Percentiles rank a stretch among this genome's conserved stretches.
Evolutionary conservation across 2,888 invertebrate species (phyloP).

Genomic region (Perdita meconis): DNA sequence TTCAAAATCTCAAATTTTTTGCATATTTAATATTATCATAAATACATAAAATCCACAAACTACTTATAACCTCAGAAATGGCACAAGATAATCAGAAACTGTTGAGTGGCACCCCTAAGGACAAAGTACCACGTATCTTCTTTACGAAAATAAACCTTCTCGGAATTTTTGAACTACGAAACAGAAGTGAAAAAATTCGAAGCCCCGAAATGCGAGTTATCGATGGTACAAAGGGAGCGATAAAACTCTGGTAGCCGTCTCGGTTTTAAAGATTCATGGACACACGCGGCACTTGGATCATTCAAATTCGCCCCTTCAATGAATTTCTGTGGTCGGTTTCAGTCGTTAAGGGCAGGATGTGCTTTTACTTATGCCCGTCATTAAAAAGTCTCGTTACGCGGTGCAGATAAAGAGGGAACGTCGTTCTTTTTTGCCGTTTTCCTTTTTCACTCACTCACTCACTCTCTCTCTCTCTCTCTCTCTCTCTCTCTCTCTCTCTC

Average conservation of each 20-base stretch:
- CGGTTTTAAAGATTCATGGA: conserved; percentile 31
- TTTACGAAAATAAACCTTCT: no score
- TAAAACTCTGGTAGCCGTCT: not conserved
- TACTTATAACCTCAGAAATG: no score
- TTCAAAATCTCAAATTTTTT: no score
- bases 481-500: not conserved
- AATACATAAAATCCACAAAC: no score
- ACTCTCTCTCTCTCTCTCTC: not conserved
- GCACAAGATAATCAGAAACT: no score
- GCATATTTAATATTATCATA: no score
- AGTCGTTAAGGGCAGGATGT: conserved; percentile 70
- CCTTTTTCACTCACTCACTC: no score
- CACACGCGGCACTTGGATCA: conserved; percentile 33
- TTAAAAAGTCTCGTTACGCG: conserved; percentile 66
- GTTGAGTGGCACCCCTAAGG: no score
- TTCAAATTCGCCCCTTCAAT: conserved; percentile 61
- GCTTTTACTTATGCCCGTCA: conserved; percentile 69
- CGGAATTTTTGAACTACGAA: no score
- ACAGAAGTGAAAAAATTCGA: not conserved
- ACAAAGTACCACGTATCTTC: no score
- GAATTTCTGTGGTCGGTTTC: conserved; percentile 66
- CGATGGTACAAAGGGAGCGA: not conserved
- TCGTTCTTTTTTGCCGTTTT: conserved; percentile 15
- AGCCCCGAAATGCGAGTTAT: not conserved
- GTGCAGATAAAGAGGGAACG: conserved; percentile 59